These are phyloP conservation scores for Epinotia bilunana DNA, from an alignment of 2,888 invertebrate species.

Conservation along the genomic window DNA sequence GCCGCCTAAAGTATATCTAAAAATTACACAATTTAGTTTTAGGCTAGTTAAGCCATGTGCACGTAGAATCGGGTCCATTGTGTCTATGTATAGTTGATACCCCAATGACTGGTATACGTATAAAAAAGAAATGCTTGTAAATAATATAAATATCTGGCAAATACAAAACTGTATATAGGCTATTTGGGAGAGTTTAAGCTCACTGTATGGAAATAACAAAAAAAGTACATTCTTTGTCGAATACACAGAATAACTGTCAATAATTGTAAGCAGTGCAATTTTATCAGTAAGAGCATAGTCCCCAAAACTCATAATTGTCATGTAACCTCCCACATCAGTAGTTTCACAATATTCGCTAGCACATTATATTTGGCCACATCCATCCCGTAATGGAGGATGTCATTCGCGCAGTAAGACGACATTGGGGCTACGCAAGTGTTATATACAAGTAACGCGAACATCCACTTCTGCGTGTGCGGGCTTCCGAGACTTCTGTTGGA, in stretches of 20 bases:
- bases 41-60: too few relatives aligned
- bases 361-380: slow-evolving; percentile 77
- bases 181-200: background rate
- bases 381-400: slow-evolving; percentile 72
- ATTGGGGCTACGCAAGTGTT: slow-evolving; percentile 76
- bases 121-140: too few relatives aligned
- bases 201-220: background rate
- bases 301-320: slow-evolving; percentile 52
- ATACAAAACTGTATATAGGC: too few relatives aligned
- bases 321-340: slow-evolving; percentile 72
- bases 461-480: slow-evolving; percentile 69
- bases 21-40: too few relatives aligned
- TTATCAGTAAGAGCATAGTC: slow-evolving; percentile 76
- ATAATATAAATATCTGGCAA: too few relatives aligned
- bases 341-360: slow-evolving; percentile 65
- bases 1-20: too few relatives aligned
- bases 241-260: slow-evolving; percentile 18
- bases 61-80: too few relatives aligned
- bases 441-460: slow-evolving; percentile 74
- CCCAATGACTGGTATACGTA: too few relatives aligned
- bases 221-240: background rate
- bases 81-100: too few relatives aligned
- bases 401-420: slow-evolving; percentile 75
- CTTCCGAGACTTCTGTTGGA: slow-evolving; percentile 50
- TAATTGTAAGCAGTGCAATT: background rate